Percentiles rank a stretch among this genome's conserved stretches.
Evolutionary conservation across 2,888 invertebrate genomes (phyloP).

Genomic region (Drosophila tanythrix): DNA sequence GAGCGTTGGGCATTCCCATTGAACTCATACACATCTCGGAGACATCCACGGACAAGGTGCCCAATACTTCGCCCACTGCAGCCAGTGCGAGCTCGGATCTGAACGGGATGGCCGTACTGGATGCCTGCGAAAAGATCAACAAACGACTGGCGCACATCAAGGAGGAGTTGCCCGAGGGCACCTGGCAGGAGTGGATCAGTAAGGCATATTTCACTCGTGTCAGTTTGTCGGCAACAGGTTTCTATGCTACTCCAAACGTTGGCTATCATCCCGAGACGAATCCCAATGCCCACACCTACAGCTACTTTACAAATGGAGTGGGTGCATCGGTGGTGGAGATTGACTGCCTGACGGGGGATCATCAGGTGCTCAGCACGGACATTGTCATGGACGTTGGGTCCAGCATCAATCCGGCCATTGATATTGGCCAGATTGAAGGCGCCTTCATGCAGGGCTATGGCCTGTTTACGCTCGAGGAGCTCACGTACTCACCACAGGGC

Average conservation of each 20-base stretch:
- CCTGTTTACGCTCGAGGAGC: slow-evolving; percentile 94
- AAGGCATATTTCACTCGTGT: slow-evolving; percentile 91
- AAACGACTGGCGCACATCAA: slow-evolving; percentile 91
- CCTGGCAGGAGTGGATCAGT: slow-evolving; percentile 94
- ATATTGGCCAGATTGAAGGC: slow-evolving; percentile 98
- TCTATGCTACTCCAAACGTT: slow-evolving; percentile 91
- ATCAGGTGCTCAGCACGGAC: slow-evolving; percentile 94
- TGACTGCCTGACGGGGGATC: slow-evolving; percentile 97
- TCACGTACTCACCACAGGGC: slow-evolving; percentile 94
- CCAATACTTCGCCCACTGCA: slow-evolving; percentile 95
- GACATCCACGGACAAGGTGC: slow-evolving; percentile 95
- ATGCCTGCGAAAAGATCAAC: slow-evolving; percentile 91
- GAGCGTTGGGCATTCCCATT: slow-evolving; percentile 89
- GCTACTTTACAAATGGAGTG: slow-evolving; percentile 94
- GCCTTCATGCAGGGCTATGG: slow-evolving; percentile 98
- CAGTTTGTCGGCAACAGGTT: slow-evolving; percentile 93
- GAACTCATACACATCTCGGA: slow-evolving; percentile 92
- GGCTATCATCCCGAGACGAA: slow-evolving; percentile 90
- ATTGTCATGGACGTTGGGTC: slow-evolving; percentile 99
- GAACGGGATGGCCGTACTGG: slow-evolving; percentile 95
- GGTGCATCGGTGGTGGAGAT: slow-evolving; percentile 96
- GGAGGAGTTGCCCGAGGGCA: slow-evolving; percentile 90
- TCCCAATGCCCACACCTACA: slow-evolving; percentile 89
- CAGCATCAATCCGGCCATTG: slow-evolving; percentile 97
- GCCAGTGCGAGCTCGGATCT: slow-evolving; percentile 95